Evolutionary conservation across 2,113 vertebrate species (phyloP).

Genomic region (Sebastes fasciatus): DNA sequence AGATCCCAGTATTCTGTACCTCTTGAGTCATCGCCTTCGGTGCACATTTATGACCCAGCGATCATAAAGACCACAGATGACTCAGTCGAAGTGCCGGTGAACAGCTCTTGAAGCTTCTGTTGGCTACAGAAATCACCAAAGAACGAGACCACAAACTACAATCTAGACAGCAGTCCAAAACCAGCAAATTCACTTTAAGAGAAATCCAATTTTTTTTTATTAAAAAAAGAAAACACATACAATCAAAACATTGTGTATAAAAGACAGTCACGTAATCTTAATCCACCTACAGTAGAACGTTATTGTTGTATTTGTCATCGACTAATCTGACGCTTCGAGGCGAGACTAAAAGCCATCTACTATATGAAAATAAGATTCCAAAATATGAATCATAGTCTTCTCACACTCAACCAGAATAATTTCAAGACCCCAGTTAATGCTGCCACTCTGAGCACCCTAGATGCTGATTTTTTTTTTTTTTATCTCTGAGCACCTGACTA

Average conservation of each 20-base stretch:
- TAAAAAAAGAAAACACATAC: conserved; percentile 68
- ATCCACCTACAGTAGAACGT: conserved; percentile 72
- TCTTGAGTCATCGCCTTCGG: conserved; percentile 18
- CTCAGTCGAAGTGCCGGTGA: conserved; percentile 21
- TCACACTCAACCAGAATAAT: conserved; percentile 55
- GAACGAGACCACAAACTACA: neutral
- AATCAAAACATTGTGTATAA: conserved; percentile 78
- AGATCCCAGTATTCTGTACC: conserved; percentile 3
- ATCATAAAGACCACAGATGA: conserved; percentile 36
- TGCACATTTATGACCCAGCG: conserved; percentile 22
- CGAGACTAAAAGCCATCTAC: conserved; percentile 56
- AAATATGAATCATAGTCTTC: conserved; percentile 58
- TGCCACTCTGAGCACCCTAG: conserved; percentile 26
- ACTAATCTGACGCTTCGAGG: conserved; percentile 59
- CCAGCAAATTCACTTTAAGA: conserved; percentile 8
- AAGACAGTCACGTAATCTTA: conserved; percentile 72
- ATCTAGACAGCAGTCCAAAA: neutral
- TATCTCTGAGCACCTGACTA: conserved; percentile 25
- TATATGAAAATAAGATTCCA: conserved; percentile 67
- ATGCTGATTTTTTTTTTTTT: conserved; percentile 43
- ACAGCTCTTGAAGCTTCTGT: neutral
- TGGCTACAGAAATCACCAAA: neutral
- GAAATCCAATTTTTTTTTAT: conserved; percentile 68
- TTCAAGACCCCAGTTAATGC: conserved; percentile 60
- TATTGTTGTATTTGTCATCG: conserved; percentile 48